Conservation (phyloP, 2,113 vertebrate species). For the Tichodroma muraria region DNA sequence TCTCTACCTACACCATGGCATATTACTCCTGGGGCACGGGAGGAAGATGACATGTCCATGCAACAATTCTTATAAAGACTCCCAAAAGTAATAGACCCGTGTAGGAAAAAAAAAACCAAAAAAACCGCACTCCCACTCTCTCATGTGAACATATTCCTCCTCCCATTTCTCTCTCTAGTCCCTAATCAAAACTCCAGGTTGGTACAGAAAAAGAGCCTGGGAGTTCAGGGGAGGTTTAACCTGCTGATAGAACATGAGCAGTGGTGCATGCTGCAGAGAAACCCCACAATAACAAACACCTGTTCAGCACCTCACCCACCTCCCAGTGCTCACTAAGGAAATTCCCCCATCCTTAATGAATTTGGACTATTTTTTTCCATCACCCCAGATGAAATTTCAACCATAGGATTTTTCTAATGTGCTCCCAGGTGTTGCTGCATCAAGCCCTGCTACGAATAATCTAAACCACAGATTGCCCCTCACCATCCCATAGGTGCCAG, state of each 20-base stretch:
- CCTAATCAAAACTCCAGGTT: not conserved
- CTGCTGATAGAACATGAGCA: not conserved
- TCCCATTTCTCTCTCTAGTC: not conserved
- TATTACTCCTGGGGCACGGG: not conserved
- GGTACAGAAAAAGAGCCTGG: not conserved
- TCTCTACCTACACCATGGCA: not conserved
- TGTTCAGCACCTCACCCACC: not conserved
- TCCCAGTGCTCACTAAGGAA: not conserved
- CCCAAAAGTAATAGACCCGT: not conserved
- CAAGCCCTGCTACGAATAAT: not conserved
- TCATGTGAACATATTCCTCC: not conserved
- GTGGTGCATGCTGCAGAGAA: not conserved
- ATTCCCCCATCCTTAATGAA: slow-evolving; percentile 19
- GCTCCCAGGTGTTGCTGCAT: not conserved
- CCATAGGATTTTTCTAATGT: not conserved
- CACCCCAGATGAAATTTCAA: not conserved
- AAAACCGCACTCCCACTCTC: not conserved
- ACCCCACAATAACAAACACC: not conserved
- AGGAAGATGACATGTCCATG: not conserved
- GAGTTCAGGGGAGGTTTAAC: not conserved
- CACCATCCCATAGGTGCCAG: not conserved
- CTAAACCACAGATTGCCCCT: not conserved
- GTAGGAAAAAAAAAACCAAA: not conserved
- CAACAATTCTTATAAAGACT: not conserved
- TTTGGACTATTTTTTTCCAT: not conserved